A percentile compares a stretch with the other conserved stretches of the same genome.
phyloP scores from a whole-genome alignment of 1,140 invertebrate species.

The Anastrepha ludens region DNA sequence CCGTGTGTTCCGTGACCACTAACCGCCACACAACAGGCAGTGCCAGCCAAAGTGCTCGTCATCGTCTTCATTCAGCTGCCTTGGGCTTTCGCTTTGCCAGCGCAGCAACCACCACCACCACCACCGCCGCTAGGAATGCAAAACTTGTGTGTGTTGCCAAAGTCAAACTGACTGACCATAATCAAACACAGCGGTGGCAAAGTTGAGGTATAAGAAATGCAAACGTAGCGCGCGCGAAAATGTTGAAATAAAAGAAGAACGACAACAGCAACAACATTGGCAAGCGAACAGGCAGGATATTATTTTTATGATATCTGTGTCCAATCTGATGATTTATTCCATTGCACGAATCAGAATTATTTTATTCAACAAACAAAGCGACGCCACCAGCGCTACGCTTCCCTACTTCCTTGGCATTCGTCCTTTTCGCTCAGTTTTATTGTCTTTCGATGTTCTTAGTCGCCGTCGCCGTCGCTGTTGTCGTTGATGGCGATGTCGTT shows the following conservation, averaged over 20 bases:
- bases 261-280: conserved; percentile 1
- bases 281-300: conserved; percentile 63
- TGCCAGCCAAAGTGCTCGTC: conserved; percentile 6
- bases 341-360: conserved; percentile 72
- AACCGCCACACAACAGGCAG: neutral
- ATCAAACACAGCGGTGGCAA: neutral
- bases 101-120: neutral
- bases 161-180: conserved; percentile 16
- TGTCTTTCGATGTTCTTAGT: neutral
- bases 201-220: neutral
- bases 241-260: neutral
- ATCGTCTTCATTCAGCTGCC: neutral
- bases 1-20: conserved; percentile 27
- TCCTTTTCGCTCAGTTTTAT: conserved; percentile 50
- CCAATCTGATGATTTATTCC: conserved; percentile 73
- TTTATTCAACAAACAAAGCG: conserved; percentile 62
- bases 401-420: neutral
- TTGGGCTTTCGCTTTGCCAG: too few species aligned
- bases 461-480: neutral
- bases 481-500: neutral
- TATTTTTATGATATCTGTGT: conserved; percentile 74
- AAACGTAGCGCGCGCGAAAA: conserved; percentile 20
- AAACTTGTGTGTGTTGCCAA: conserved; percentile 21
- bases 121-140: neutral
- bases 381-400: neutral